Percentiles rank a stretch among this genome's conserved stretches.
Evolutionary conservation across 2,797 vertebrate genomes (phyloP).

Genomic region (Hirundo rustica): DNA sequence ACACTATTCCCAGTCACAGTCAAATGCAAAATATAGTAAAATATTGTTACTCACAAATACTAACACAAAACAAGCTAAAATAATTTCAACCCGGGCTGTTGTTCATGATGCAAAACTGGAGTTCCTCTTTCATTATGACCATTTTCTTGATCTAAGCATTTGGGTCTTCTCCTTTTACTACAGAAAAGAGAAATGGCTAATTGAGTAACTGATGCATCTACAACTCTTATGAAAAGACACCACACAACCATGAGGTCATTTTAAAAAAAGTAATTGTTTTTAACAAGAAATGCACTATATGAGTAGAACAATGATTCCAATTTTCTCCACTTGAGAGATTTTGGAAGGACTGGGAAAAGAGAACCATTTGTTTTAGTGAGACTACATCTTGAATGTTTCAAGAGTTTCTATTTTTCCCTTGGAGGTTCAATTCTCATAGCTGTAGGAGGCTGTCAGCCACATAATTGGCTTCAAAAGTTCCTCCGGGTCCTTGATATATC

Average conservation of each 20-base stretch:
- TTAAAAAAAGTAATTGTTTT: background rate
- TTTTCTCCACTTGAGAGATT: background rate
- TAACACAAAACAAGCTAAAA: background rate
- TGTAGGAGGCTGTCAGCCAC: slow-evolving; percentile 29
- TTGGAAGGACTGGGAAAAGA: background rate
- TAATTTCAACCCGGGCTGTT: background rate
- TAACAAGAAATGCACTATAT: background rate
- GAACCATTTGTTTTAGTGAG: background rate
- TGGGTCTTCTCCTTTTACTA: background rate
- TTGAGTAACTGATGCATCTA: background rate
- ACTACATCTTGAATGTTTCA: background rate
- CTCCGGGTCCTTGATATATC: slow-evolving; percentile 15
- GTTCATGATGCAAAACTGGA: background rate
- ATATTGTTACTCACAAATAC: background rate
- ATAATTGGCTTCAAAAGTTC: slow-evolving; percentile 50
- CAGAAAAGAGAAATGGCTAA: background rate
- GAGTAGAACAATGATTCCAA: background rate
- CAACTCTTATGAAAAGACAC: background rate
- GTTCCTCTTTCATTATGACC: background rate
- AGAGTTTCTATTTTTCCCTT: background rate
- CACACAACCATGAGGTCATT: background rate
- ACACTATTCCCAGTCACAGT: background rate
- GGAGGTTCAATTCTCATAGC: slow-evolving; percentile 37
- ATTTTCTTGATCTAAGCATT: background rate
- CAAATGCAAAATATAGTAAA: background rate